Percentiles rank a stretch among this genome's conserved stretches.
These are phyloP conservation scores for Bombyx mandarina DNA, from an alignment of 1,140 invertebrate species.

Conservation along the genomic window DNA sequence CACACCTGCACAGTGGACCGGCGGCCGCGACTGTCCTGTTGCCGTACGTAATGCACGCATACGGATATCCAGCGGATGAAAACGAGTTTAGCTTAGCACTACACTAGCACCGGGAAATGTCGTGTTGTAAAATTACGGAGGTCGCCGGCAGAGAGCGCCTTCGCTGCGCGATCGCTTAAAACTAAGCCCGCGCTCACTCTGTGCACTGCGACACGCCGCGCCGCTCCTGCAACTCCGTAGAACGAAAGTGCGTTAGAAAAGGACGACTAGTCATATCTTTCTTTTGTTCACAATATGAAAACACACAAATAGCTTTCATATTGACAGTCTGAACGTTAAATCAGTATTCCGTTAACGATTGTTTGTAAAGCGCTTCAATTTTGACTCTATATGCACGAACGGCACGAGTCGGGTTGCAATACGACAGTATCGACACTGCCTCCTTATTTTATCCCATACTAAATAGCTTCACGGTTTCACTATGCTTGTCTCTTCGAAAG, in stretches of 20 bases:
- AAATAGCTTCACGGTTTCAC: no score
- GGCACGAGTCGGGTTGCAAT: no score
- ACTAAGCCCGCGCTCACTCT: constrained; percentile 43
- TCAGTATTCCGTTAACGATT: no score
- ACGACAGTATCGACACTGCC: no score
- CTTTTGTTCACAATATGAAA: constrained; percentile 45
- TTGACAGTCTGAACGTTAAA: constrained; percentile 15
- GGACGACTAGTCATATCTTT: constrained; percentile 58
- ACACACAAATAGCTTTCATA: constrained; percentile 40
- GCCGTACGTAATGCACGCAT: constrained; percentile 9
- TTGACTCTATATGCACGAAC: no score
- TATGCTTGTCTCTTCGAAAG: no score
- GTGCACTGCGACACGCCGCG: constrained; percentile 28
- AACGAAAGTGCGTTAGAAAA: constrained; percentile 58
- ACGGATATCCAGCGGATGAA: constrained; percentile 23
- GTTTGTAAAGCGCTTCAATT: no score
- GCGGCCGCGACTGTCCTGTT: constrained; percentile 20
- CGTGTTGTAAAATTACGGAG: constrained; percentile 37
- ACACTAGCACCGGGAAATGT: constrained; percentile 55
- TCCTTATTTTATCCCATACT: no score
- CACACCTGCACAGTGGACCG: constrained; percentile 22
- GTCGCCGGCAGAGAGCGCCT: constrained; percentile 51
- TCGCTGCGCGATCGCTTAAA: constrained; percentile 55
- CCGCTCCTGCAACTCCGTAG: constrained; percentile 4
- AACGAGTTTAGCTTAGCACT: constrained; percentile 31